Base-by-base conservation (phyloP, 2,888 invertebrate species). In the Serripes groenlandicus region DNA sequence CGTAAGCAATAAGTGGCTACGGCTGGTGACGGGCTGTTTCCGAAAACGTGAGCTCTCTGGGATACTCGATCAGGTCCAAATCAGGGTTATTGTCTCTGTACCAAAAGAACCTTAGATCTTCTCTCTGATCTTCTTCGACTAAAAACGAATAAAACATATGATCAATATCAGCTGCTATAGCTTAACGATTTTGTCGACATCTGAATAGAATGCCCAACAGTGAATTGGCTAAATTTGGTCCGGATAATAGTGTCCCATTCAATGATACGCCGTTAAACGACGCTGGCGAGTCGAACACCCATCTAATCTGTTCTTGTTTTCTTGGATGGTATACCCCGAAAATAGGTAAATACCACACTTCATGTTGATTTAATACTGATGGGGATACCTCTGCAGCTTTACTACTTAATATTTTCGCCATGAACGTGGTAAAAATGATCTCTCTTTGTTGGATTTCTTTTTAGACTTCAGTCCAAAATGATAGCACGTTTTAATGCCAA, bases 271-370 rank as follows among this genome's bases (percentile, higher is more conserved):
- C 76, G 32, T 80, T 66, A 68, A 21, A 87, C 26, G 62, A 23
- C 11, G 83, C 83, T 49, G 85, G 87, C 0, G 80, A 83, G 60
- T 85, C 85, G 58, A 89, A 89, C 3, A 89, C 89, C 30, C 66
- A 70, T 37, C 86, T 56, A 21, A 89, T 81, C 34, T 85, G 34
- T 30, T 79, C 70, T 26, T 80, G 88, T 62, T 86, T 78, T 49
- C 74, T 77, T 0, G 83, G 86, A n/a, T 83, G 78, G 58, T 86
- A 81, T 0, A 85, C 73, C 5, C 84, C 83, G 66, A 87, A 87
- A 34, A 80, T 73, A 18, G 87, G 87, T 21, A 86, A 37, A 56
- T 83, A 88, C 86, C 86, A 87, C 30, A 69, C 56, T 54, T 87
- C 81, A 15, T 26, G 11, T 11, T 11, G 5, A 21, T 68, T 54